Percentiles rank a stretch among this genome's conserved stretches.
Evolutionary conservation across 2,888 invertebrate genomes (phyloP).

Genomic region (Halocaridina rubra): DNA sequence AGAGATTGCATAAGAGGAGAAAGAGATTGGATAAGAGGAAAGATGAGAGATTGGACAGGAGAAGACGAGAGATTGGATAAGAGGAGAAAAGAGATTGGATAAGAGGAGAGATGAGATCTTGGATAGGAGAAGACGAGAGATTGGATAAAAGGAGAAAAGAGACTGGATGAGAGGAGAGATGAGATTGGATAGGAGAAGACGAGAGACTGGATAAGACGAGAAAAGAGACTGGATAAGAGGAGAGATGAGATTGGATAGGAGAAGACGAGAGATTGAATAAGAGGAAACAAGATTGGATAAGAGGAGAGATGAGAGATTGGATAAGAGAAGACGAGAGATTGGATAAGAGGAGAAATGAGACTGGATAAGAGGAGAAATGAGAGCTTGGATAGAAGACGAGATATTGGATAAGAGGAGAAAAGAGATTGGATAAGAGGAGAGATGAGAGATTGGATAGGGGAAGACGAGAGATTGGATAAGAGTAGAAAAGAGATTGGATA

Average conservation of each 20-base stretch:
- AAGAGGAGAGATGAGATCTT: not conserved
- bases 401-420: too few relatives aligned
- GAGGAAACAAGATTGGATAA: not conserved
- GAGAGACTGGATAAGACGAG: not conserved
- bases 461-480: too few relatives aligned
- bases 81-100: not conserved
- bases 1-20: not conserved
- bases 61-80: not conserved
- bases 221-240: not conserved
- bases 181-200: not conserved
- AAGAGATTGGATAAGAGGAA: not conserved
- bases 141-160: not conserved
- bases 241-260: not conserved
- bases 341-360: not conserved
- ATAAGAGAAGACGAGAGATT: not conserved
- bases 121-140: not conserved
- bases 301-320: not conserved
- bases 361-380: too few relatives aligned
- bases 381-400: not conserved
- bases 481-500: too few relatives aligned
- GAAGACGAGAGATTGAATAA: not conserved
- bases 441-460: too few relatives aligned
- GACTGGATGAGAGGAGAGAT: not conserved
- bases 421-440: too few relatives aligned
- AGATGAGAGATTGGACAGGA: not conserved